Conservation (phyloP, 2,113 vertebrate species). For the Pseudois nayaur region DNA sequence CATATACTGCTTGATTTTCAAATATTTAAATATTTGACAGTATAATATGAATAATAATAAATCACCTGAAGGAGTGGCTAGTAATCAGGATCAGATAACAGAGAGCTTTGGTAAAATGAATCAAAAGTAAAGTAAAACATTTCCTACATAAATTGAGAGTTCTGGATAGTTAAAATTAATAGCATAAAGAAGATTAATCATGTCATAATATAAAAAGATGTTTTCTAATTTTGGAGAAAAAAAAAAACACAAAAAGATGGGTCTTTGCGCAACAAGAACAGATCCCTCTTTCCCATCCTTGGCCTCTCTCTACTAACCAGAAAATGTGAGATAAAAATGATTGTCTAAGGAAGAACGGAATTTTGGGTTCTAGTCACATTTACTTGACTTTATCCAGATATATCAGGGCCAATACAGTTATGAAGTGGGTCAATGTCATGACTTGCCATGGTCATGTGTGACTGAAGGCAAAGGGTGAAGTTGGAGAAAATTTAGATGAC, state of each 20-base stretch:
- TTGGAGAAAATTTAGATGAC: neutral
- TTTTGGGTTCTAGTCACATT: neutral
- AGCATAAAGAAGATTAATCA: neutral
- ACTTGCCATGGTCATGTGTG: neutral
- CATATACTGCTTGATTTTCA: neutral
- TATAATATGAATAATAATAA: neutral
- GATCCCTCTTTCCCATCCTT: neutral
- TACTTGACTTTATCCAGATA: neutral
- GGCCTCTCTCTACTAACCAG: neutral
- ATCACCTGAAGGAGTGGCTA: neutral
- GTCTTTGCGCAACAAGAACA: neutral
- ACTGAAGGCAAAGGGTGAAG: neutral
- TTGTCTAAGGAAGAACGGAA: neutral
- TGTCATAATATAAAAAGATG: neutral
- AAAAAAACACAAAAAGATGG: neutral
- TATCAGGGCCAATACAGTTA: neutral
- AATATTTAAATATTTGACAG: conserved; percentile 12
- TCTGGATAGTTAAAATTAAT: neutral
- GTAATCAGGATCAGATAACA: neutral
- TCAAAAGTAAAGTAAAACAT: neutral
- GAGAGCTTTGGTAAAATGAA: neutral
- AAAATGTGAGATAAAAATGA: neutral
- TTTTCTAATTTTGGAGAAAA: neutral
- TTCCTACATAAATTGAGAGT: neutral
- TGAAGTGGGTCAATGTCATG: no score